Conservation (phyloP, 2,888 invertebrate genomes). For the Augochlorella aurata region DNA sequence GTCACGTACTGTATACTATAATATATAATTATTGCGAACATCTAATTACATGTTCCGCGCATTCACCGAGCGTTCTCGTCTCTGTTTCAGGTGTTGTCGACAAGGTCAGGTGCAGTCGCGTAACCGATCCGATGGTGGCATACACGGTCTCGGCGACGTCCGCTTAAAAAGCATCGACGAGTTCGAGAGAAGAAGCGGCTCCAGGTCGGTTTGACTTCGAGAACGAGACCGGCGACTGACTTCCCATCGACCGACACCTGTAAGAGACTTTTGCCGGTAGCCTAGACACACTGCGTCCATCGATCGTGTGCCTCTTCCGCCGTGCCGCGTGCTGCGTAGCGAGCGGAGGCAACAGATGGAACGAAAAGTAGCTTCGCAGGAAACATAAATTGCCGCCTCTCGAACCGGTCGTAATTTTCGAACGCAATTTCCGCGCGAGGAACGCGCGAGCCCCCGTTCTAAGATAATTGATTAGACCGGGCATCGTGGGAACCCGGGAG, state of each 20-base stretch:
- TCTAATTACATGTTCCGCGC: neutral
- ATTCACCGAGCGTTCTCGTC: slow-evolving; percentile 4
- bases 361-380: slow-evolving; percentile 28
- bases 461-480: slow-evolving; percentile 35
- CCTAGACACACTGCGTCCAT: neutral
- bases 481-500: slow-evolving; percentile 34
- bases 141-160: slow-evolving; percentile 38
- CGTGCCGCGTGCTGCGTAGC: neutral
- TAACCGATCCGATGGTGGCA: slow-evolving; percentile 23
- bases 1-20: too few species aligned
- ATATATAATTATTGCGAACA: too few species aligned
- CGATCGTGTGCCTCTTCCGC: slow-evolving; percentile 1
- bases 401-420: slow-evolving; percentile 32
- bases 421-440: slow-evolving; percentile 26
- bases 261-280: slow-evolving; percentile 31
- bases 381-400: slow-evolving; percentile 34
- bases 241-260: slow-evolving; percentile 33
- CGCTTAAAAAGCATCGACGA: slow-evolving; percentile 6
- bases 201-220: slow-evolving; percentile 47
- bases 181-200: slow-evolving; percentile 4
- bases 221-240: slow-evolving; percentile 44
- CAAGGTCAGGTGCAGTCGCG: slow-evolving; percentile 9
- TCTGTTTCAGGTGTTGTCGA: slow-evolving; percentile 54
- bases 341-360: slow-evolving; percentile 8
- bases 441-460: slow-evolving; percentile 5